Conservation (phyloP, 2,797 vertebrate genomes). For the Etheostoma perlongum region DNA sequence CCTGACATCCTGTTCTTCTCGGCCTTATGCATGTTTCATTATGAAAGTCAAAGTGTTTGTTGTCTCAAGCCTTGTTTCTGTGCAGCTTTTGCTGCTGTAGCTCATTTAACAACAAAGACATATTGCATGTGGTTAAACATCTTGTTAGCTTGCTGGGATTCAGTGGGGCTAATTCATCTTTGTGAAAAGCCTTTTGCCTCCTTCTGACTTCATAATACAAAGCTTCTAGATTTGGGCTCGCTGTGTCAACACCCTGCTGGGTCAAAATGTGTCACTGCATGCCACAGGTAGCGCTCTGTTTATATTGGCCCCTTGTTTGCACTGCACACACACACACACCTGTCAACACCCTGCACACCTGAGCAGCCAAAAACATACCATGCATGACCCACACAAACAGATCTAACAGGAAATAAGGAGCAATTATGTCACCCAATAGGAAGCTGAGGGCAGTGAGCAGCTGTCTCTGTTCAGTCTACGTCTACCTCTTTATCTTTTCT, state of each 20-base stretch:
- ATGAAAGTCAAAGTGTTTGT: neutral
- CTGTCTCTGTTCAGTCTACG: neutral
- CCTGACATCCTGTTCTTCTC: neutral
- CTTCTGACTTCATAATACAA: slow-evolving; percentile 11
- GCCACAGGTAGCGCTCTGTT: slow-evolving; percentile 50
- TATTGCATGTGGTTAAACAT: neutral
- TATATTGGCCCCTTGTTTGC: slow-evolving; percentile 30
- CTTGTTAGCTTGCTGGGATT: neutral
- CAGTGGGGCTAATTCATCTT: neutral
- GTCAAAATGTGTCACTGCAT: slow-evolving; percentile 28
- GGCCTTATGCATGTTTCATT: neutral
- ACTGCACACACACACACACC: slow-evolving; percentile 13
- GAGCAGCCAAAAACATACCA: slow-evolving; percentile 29
- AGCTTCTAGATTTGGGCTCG: slow-evolving; percentile 1
- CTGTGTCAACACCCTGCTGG: slow-evolving; percentile 40
- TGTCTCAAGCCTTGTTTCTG: neutral
- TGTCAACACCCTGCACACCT: slow-evolving; percentile 50
- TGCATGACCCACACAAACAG: neutral
- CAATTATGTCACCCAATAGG: slow-evolving; percentile 20
- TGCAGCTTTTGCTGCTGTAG: neutral
- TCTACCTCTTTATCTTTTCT: neutral
- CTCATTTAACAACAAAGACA: neutral
- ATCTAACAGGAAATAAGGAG: slow-evolving; percentile 26
- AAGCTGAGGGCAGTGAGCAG: neutral
- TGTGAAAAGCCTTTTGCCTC: neutral